Evolutionary conservation across 2,113 vertebrate genomes (phyloP).

Genomic region (Falcunculus frontatus): DNA sequence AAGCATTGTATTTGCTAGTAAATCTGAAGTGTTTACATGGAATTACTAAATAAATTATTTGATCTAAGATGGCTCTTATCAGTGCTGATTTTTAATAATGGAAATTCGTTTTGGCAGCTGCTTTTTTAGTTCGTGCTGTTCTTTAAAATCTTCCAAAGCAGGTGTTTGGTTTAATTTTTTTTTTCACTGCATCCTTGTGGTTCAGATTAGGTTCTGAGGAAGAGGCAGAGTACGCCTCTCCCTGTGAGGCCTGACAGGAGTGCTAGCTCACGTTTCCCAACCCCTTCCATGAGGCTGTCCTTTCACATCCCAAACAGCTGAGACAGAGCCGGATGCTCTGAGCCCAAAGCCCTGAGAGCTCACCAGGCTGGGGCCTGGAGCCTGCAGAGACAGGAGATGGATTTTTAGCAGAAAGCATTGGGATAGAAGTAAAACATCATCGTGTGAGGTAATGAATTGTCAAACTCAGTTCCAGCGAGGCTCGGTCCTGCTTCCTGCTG

Average conservation of each 20-base stretch:
- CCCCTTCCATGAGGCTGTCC: background rate
- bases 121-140: constrained; percentile 22
- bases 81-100: constrained; percentile 64
- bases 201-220: constrained; percentile 10
- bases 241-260: background rate
- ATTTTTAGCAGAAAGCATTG: background rate
- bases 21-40: constrained; percentile 68
- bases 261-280: background rate
- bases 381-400: no score
- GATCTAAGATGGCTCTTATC: constrained; percentile 63
- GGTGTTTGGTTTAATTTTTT: background rate
- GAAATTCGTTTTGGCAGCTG: constrained; percentile 28
- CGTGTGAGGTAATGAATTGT: background rate
- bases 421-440: background rate
- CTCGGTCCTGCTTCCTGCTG: background rate
- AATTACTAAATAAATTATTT: constrained; percentile 68
- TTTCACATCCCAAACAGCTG: background rate
- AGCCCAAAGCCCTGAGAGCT: background rate
- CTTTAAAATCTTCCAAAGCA: constrained; percentile 40
- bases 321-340: background rate
- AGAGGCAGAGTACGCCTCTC: background rate
- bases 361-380: background rate
- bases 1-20: constrained; percentile 67
- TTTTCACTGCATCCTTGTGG: background rate
- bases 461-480: background rate